These are phyloP conservation scores for Stichopus chloronotus DNA, from an alignment of 35 echinoderm and acorn worm species.

Conservation along the genomic window DNA sequence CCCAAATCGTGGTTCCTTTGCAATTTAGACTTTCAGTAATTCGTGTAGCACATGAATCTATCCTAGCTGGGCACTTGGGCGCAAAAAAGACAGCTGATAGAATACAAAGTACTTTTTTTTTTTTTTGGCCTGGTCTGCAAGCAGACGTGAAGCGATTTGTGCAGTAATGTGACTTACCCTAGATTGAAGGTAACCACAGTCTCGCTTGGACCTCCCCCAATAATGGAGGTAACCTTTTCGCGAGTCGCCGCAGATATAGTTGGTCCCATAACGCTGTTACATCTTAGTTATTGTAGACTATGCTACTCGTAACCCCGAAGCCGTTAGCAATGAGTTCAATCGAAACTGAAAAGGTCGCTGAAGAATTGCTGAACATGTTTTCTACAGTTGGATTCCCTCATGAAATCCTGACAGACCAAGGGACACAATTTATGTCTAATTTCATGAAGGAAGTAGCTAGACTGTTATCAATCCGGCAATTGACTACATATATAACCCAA, in stretches of 20 bases:
- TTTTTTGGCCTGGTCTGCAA: slow-evolving; percentile 59
- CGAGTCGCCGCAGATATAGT: slow-evolving; percentile 56
- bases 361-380: slow-evolving; percentile 65
- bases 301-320: slow-evolving; percentile 69
- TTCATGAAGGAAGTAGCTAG: slow-evolving; percentile 71
- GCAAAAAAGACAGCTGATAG: slow-evolving; percentile 52
- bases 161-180: slow-evolving; percentile 63
- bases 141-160: slow-evolving; percentile 57
- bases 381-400: slow-evolving; percentile 53
- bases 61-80: slow-evolving; percentile 65
- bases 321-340: slow-evolving; percentile 42
- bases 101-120: slow-evolving; percentile 38
- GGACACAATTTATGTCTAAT: slow-evolving; percentile 59
- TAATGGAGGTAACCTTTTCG: slow-evolving; percentile 13
- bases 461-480: slow-evolving; percentile 59
- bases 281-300: slow-evolving; percentile 52
- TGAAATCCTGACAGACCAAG: slow-evolving; percentile 62
- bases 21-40: slow-evolving; percentile 43
- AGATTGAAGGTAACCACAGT: slow-evolving; percentile 67
- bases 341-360: slow-evolving; percentile 60
- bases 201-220: not conserved
- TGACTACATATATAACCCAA: slow-evolving; percentile 63
- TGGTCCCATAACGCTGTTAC: slow-evolving; percentile 36
- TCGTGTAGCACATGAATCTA: slow-evolving; percentile 61
- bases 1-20: slow-evolving; percentile 59